A percentile compares a stretch with the other conserved stretches of the same genome.
phyloP scores from a whole-genome alignment of 2,888 invertebrate genomes.

The Zygogramma bicolorata region DNA sequence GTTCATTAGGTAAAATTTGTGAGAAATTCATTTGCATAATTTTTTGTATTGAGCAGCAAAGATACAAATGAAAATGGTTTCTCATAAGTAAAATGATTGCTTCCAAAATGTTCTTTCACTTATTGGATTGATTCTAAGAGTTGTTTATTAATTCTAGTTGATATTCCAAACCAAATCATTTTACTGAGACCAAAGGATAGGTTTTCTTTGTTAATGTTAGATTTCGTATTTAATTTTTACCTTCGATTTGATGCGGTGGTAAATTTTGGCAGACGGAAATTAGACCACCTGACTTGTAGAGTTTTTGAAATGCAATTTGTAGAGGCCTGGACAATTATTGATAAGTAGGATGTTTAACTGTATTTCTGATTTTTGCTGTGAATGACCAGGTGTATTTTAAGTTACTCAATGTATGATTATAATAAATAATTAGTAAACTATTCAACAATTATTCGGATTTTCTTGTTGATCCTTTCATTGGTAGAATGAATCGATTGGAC shows the following conservation, averaged over 20 bases:
- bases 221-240: slow-evolving; percentile 41
- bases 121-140: background rate
- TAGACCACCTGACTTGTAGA: slow-evolving; percentile 26
- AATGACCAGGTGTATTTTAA: slow-evolving; percentile 65
- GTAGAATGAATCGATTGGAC: too few relatives aligned
- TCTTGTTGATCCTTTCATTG: too few relatives aligned
- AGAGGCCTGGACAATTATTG: slow-evolving; percentile 61
- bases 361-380: slow-evolving; percentile 63
- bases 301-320: slow-evolving; percentile 58
- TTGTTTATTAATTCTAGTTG: background rate
- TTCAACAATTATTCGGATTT: background rate
- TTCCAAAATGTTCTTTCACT: slow-evolving; percentile 5
- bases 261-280: slow-evolving; percentile 24
- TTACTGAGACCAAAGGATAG: slow-evolving; percentile 11
- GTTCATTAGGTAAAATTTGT: slow-evolving; percentile 54
- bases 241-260: slow-evolving; percentile 31
- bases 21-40: slow-evolving; percentile 25
- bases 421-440: slow-evolving; percentile 62
- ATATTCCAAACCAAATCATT: background rate
- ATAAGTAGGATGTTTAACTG: slow-evolving; percentile 61
- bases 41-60: slow-evolving; percentile 38
- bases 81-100: slow-evolving; percentile 7
- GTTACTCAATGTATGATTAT: slow-evolving; percentile 66
- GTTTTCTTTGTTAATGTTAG: slow-evolving; percentile 2
- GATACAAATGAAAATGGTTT: slow-evolving; percentile 15